A percentile compares a stretch with the other conserved stretches of the same genome.
These are phyloP conservation scores for Brachionus angularis DNA, from an alignment of 1,140 invertebrate genomes.

Conservation along the genomic window DNA sequence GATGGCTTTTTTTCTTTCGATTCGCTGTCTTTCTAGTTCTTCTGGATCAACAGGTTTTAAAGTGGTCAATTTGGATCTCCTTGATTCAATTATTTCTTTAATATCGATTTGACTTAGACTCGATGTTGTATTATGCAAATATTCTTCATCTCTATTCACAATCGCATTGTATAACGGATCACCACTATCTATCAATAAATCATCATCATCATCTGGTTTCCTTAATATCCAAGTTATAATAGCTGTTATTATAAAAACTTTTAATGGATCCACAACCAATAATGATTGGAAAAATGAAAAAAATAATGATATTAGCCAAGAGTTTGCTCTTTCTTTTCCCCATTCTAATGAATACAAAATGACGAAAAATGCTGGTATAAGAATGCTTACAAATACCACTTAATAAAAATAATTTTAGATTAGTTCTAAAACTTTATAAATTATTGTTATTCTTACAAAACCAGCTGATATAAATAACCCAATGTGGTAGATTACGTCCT, in stretches of 20 bases:
- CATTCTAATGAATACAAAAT: slow-evolving; percentile 58
- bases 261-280: slow-evolving; percentile 55
- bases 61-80: slow-evolving; percentile 4
- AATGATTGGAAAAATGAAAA: slow-evolving; percentile 57
- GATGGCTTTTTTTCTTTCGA: slow-evolving; percentile 57
- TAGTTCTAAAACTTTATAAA: neutral
- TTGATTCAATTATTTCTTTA: slow-evolving; percentile 9
- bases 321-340: slow-evolving; percentile 55
- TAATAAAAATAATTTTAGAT: neutral
- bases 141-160: slow-evolving; percentile 31
- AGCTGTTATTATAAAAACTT: slow-evolving; percentile 60
- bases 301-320: slow-evolving; percentile 56
- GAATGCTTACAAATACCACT: slow-evolving; percentile 52
- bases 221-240: slow-evolving; percentile 61
- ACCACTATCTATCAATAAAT: slow-evolving; percentile 14
- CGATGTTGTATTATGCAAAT: slow-evolving; percentile 20
- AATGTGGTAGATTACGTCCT: slow-evolving; percentile 54
- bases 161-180: slow-evolving; percentile 42
- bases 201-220: slow-evolving; percentile 61
- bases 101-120: slow-evolving; percentile 43
- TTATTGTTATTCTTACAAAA: slow-evolving; percentile 48
- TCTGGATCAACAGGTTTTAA: slow-evolving; percentile 50
- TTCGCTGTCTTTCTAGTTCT: slow-evolving; percentile 49
- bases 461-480: slow-evolving; percentile 56
- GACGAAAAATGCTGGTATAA: slow-evolving; percentile 53